Evolutionary conservation across 30 jellyfish, hydroid and myxozoan genomes (phyloP).

Genomic region (Catostylus mosaicus): DNA sequence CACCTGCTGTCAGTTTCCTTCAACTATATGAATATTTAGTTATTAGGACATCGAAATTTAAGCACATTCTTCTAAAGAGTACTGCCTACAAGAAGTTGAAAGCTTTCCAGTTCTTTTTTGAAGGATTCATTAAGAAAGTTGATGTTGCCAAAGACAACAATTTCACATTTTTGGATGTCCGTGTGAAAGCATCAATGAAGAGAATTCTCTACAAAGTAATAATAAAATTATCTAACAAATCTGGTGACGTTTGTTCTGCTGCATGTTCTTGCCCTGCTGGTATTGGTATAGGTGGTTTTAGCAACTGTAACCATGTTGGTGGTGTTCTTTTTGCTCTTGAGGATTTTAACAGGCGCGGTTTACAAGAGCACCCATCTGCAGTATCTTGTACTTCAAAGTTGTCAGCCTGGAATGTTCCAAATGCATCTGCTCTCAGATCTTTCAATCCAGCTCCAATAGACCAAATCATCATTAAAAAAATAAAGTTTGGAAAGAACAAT

Average conservation of each 20-base stretch:
- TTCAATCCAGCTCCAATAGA: conserved; percentile 27
- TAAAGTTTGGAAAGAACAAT: conserved; percentile 21
- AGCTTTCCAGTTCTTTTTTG: conserved; percentile 47
- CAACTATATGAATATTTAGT: conserved; percentile 53
- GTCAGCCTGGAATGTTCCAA: conserved; percentile 60
- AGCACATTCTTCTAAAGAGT: conserved; percentile 31
- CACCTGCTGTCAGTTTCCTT: conserved; percentile 43
- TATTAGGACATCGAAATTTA: conserved; percentile 37
- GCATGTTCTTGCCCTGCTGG: too few species aligned
- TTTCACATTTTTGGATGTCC: conserved; percentile 33
- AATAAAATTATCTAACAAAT: conserved; percentile 3
- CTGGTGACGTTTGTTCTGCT: conserved; percentile 45
- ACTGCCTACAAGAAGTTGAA: conserved; percentile 37
- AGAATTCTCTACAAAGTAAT: conserved; percentile 14
- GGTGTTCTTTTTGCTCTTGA: conserved; percentile 47
- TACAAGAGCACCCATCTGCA: conserved; percentile 8
- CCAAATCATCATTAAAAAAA: conserved; percentile 27
- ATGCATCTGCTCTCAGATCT: conserved; percentile 1
- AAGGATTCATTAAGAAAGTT: conserved; percentile 35
- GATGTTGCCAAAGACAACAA: conserved; percentile 41
- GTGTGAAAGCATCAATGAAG: conserved; percentile 40
- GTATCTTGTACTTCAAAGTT: conserved; percentile 45
- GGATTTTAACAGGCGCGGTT: conserved; percentile 43
- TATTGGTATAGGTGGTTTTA: conserved; percentile 36
- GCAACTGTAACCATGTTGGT: conserved; percentile 53